Evolutionary conservation across 2,797 vertebrate genomes (phyloP), one percentile per base, ranked within the genome.

Genomic region (Esox masquinongy): DNA sequence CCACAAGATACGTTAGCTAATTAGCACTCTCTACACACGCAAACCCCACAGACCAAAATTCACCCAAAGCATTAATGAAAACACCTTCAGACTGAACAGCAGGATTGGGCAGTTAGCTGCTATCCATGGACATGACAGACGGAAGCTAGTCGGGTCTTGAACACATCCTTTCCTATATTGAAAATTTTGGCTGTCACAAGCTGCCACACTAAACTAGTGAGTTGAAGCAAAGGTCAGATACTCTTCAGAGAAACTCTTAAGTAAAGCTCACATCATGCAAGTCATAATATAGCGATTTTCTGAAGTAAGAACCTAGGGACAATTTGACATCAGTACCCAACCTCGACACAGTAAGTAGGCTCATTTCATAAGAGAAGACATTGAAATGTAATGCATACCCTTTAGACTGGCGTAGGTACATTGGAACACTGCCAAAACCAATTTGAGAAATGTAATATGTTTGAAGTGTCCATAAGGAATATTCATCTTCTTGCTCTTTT

Each of bases 381-480:
- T 59, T 24, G n/a, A 22, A 22, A 22, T 14, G n/a, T 71, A 56
- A 67, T 34, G 39, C 31, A 17, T 14, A 36, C 43, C 12, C 16
- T 71, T 72, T 31, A 68, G 74, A 34, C 31, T 51, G 64, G 64
- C 36, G 34, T 59, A 50, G 77, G 26, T 49, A 74, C 47, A 31
- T 70, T 80, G 69, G 74, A 74, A 68, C 4, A 39, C 24, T 75
- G 77, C 80, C 80, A 84, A 74, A 19, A 50, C 39, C 29, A 66
- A 56, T 39, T 17, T 47, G 63, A 39, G 17, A 80, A 75, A 79
- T 71, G 67, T 56, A 0, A 49, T 50, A 47, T 68, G 76, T 51
- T 29, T 29, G 64, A 34, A 31, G 64, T 66, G 26, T 31, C 29
- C 15, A 36, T 29, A 53, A 71, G 17, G 9, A 16, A 26, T 22